Evolutionary conservation across 2,888 invertebrate genomes (phyloP).

Genomic region (Nephrotoma flavescens): DNA sequence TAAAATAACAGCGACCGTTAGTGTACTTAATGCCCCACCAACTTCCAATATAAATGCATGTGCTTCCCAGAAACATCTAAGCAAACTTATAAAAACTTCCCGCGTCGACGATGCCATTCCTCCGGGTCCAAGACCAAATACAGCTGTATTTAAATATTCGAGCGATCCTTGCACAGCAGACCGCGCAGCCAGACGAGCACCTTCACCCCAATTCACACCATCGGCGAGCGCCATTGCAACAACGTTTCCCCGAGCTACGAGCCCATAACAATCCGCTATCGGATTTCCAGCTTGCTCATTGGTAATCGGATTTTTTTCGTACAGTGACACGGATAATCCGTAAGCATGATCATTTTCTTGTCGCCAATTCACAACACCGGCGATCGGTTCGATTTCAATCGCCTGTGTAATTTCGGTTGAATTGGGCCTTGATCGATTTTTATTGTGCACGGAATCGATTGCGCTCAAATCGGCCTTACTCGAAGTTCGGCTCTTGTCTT

Average conservation of each 20-base stretch:
- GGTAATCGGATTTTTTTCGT: constrained; percentile 69
- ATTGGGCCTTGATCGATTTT: background rate
- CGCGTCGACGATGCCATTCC: constrained; percentile 36
- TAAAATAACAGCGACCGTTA: constrained; percentile 64
- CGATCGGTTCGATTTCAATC: constrained; percentile 18
- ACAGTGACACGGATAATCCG: constrained; percentile 49
- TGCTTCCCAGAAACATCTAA: constrained; percentile 70
- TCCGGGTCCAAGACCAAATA: constrained; percentile 34
- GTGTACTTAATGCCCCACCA: constrained; percentile 66
- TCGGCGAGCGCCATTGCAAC: constrained; percentile 70
- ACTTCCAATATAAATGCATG: constrained; percentile 72
- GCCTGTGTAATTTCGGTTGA: background rate
- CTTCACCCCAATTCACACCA: constrained; percentile 87
- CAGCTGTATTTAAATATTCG: constrained; percentile 61
- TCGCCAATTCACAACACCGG: constrained; percentile 31
- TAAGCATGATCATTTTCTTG: constrained; percentile 30
- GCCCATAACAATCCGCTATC: constrained; percentile 75
- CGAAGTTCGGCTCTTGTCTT: background rate
- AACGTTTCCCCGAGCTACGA: constrained; percentile 55
- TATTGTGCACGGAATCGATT: background rate
- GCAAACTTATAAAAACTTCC: constrained; percentile 62
- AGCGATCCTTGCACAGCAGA: constrained; percentile 75
- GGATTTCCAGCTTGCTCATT: constrained; percentile 59
- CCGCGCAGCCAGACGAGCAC: constrained; percentile 68
- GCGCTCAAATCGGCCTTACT: background rate